These are phyloP conservation scores for Archocentrus centrarchus DNA, from an alignment of 2,113 vertebrate genomes.

Conservation along the genomic window DNA sequence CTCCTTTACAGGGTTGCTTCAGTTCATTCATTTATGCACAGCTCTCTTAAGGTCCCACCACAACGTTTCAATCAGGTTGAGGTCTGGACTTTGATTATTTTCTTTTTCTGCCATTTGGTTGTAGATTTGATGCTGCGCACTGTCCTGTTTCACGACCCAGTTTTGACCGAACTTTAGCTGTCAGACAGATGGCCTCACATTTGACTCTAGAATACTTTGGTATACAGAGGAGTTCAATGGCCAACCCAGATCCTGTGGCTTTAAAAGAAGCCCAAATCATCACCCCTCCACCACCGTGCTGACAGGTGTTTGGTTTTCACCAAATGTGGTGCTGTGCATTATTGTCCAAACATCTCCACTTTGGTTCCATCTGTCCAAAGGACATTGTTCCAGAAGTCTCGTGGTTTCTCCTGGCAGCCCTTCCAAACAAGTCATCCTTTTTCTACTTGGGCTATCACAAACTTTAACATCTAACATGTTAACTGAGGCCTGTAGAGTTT, in stretches of 20 bases:
- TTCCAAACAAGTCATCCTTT: no score
- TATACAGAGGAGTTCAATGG: not conserved
- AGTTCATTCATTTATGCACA: not conserved
- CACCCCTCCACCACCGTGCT: no score
- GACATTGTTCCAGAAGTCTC: constrained; percentile 3
- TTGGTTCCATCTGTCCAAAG: not conserved
- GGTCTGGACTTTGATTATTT: not conserved
- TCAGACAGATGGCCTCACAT: not conserved
- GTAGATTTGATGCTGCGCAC: not conserved
- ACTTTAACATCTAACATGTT: not conserved
- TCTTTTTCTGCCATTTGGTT: not conserved
- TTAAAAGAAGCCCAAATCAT: not conserved
- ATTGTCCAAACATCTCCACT: no score
- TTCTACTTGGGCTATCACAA: not conserved
- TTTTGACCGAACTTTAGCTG: not conserved
- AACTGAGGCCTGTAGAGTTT: constrained; percentile 1
- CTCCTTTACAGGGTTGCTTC: not conserved
- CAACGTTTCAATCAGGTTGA: no score
- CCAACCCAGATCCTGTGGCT: not conserved
- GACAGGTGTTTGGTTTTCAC: no score
- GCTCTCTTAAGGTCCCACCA: not conserved
- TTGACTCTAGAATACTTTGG: not conserved
- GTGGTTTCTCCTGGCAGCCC: not conserved
- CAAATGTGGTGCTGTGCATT: no score
- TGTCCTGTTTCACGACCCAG: not conserved